Evolutionary conservation across 2,797 vertebrate species (phyloP).

Genomic region (Agapornis canus): DNA sequence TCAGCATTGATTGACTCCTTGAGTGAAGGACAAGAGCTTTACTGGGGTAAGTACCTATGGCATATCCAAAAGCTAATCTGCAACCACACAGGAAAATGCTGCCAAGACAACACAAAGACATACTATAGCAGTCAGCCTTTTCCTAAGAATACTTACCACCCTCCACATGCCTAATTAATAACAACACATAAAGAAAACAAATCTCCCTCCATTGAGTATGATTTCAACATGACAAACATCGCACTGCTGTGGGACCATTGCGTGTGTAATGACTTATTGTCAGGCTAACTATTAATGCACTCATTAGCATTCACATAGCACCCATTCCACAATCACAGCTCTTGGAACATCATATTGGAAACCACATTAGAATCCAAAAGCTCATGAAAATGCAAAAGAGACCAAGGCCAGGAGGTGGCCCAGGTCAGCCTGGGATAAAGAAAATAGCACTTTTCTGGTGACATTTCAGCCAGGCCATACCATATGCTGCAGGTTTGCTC

Average conservation of each 20-base stretch:
- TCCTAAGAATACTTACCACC: background rate
- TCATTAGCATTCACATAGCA: background rate
- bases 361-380: background rate
- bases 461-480: background rate
- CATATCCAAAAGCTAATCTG: background rate
- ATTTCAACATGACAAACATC: background rate
- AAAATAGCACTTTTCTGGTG: background rate
- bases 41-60: background rate
- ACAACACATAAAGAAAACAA: background rate
- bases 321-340: background rate
- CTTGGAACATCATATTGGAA: background rate
- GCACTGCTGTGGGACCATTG: background rate
- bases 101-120: background rate
- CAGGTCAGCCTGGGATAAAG: background rate
- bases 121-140: background rate
- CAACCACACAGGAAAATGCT: background rate
- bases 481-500: background rate
- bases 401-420: background rate
- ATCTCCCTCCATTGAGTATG: background rate
- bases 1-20: background rate
- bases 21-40: background rate
- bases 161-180: background rate
- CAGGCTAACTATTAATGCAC: background rate
- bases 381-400: background rate
- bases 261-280: accelerated